Evolutionary conservation across 35 echinoderm and acorn worm genomes (phyloP).

Genomic region (Eucidaris tribuloides): DNA sequence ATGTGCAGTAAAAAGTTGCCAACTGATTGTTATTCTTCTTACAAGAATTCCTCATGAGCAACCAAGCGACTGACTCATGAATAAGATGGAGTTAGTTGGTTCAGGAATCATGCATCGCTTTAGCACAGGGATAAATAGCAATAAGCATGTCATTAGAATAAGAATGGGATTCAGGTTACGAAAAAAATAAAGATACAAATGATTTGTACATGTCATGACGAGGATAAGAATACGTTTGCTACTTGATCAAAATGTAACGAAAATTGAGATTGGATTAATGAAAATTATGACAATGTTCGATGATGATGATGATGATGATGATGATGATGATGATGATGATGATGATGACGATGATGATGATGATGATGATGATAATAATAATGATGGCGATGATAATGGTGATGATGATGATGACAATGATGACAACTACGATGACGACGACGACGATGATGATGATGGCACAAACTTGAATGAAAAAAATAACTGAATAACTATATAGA

Average conservation of each 20-base stretch:
- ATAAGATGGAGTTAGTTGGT: too few relatives aligned
- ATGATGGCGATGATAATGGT: slow-evolving; percentile 1
- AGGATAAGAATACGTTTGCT: background rate
- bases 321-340: background rate
- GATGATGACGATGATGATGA: background rate
- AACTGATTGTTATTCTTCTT: too few relatives aligned
- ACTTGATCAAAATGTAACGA: background rate
- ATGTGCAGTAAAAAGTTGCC: too few relatives aligned
- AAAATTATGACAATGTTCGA: background rate
- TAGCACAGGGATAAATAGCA: too few relatives aligned
- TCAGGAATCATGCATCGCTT: too few relatives aligned
- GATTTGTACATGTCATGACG: background rate
- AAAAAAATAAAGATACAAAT: background rate
- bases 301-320: background rate
- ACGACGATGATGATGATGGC: too few relatives aligned
- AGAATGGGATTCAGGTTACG: too few relatives aligned
- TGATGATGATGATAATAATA: slow-evolving; percentile 1
- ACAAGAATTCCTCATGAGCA: too few relatives aligned
- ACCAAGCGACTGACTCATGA: too few relatives aligned
- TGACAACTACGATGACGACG: background rate
- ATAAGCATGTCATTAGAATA: too few relatives aligned
- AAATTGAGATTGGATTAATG: background rate
- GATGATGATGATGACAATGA: slow-evolving; percentile 1
- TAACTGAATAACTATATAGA: background rate
- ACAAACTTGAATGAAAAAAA: background rate